Evolutionary conservation across 1,140 invertebrate species (phyloP).

Genomic region (Calliopsis andreniformis): DNA sequence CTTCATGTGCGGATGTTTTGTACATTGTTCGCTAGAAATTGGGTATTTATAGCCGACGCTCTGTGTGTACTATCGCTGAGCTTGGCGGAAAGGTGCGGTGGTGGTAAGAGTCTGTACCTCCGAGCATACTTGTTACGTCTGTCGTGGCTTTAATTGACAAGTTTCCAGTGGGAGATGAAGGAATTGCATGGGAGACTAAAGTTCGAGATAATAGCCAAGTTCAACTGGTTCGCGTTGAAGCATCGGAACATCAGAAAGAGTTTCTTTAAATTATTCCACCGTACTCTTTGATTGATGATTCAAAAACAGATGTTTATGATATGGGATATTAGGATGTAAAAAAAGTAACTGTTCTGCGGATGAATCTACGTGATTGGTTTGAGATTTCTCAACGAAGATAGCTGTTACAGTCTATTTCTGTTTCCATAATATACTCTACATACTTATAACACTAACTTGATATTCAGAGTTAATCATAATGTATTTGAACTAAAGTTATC

Average conservation of each 20-base stretch:
- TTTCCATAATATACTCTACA: too few relatives aligned
- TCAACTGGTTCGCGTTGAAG: not conserved
- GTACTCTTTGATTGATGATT: not conserved
- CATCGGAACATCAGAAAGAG: too few relatives aligned
- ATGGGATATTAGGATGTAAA: not conserved
- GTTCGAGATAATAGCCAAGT: not conserved
- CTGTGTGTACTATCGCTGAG: conserved; percentile 55
- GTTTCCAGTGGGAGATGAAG: not conserved
- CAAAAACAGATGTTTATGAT: too few relatives aligned
- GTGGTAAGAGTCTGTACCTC: conserved; percentile 9
- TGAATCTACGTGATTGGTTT: too few relatives aligned
- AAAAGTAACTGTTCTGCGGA: too few relatives aligned
- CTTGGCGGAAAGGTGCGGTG: conserved; percentile 57
- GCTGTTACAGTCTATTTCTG: too few relatives aligned
- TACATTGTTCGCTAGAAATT: conserved; percentile 54
- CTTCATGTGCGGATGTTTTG: conserved; percentile 63
- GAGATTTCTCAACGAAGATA: too few relatives aligned
- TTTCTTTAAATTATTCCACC: not conserved
- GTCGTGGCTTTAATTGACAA: conserved; percentile 27
- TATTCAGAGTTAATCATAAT: too few relatives aligned
- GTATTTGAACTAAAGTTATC: too few relatives aligned
- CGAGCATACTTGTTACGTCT: conserved; percentile 3
- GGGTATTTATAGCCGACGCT: conserved; percentile 46
- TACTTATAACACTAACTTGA: too few relatives aligned
- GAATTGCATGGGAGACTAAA: not conserved